A percentile compares a stretch with the other conserved stretches of the same genome.
phyloP scores from a whole-genome alignment of 2,113 vertebrate genomes.

The Nyctibius bracteatus region DNA sequence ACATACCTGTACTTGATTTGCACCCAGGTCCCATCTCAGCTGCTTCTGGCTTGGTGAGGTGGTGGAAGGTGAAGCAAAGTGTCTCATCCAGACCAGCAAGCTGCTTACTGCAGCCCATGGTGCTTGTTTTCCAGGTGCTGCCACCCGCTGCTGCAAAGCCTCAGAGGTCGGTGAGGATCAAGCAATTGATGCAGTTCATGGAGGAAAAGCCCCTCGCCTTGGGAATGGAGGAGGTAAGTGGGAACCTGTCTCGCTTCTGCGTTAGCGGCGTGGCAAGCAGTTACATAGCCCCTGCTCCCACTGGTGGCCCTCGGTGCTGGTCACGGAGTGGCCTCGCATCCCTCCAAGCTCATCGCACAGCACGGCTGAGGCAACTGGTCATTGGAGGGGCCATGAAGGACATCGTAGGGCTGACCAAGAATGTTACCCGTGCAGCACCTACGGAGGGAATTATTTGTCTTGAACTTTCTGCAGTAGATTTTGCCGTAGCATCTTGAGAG shows the following conservation, averaged over 20 bases:
- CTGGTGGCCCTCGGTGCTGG: no score
- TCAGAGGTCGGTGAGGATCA: not conserved
- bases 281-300: no score
- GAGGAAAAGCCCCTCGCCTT: not conserved
- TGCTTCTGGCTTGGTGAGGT: not conserved
- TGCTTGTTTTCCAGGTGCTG: constrained; percentile 25
- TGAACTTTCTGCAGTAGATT: not conserved
- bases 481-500: not conserved
- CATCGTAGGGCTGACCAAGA: fast-evolving
- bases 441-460: not conserved
- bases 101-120: not conserved
- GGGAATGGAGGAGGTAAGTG: constrained; percentile 76
- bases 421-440: not conserved
- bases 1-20: not conserved
- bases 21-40: not conserved
- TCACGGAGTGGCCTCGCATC: not conserved
- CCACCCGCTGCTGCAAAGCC: not conserved
- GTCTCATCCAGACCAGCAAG: not conserved
- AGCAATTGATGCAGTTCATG: not conserved
- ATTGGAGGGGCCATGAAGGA: fast-evolving
- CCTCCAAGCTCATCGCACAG: fast-evolving
- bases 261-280: no score
- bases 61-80: not conserved
- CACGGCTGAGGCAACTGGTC: not conserved
- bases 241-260: no score